Evolutionary conservation across 1,140 invertebrate genomes (phyloP).

Genomic region (Cyphomyrmex costatus): DNA sequence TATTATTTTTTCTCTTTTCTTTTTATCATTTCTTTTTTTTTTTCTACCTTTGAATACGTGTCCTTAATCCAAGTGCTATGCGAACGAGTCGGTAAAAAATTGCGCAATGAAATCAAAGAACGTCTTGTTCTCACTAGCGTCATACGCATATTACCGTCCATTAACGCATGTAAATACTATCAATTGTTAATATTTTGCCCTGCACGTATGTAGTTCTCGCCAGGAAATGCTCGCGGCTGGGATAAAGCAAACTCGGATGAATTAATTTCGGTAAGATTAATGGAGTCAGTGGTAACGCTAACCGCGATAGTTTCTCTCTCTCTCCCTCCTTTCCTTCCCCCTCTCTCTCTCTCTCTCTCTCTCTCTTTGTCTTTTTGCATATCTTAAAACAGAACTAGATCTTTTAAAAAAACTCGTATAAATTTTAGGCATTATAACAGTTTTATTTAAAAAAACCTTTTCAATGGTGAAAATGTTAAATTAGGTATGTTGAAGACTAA

Average conservation of each 20-base stretch:
- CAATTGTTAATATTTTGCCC: constrained; percentile 76
- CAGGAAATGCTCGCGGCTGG: constrained; percentile 55
- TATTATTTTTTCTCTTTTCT: not conserved
- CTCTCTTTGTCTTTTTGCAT: constrained; percentile 13
- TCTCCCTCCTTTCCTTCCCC: constrained; percentile 16
- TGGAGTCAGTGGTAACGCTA: constrained; percentile 76
- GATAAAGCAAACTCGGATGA: constrained; percentile 80
- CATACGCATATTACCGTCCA: not conserved
- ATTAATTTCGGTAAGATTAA: constrained; percentile 83
- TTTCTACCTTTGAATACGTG: constrained; percentile 18
- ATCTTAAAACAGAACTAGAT: constrained; percentile 19
- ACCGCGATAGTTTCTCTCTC: constrained; percentile 70
- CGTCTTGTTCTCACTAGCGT: not conserved
- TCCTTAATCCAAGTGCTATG: constrained; percentile 16
- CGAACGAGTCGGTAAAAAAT: constrained; percentile 4
- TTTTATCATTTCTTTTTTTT: not conserved
- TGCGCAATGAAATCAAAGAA: constrained; percentile 17
- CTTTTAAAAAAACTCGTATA: not conserved
- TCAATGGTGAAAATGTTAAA: not conserved
- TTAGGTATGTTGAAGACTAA: not conserved
- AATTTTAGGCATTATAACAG: constrained; percentile 8
- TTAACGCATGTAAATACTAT: constrained; percentile 1
- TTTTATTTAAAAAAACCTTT: not conserved
- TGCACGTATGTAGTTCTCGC: not conserved
- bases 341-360: constrained; percentile 20